Evolutionary conservation across 2,113 vertebrate species (phyloP), one percentile per base, ranked within the genome.

Genomic region (Cavia aperea): DNA sequence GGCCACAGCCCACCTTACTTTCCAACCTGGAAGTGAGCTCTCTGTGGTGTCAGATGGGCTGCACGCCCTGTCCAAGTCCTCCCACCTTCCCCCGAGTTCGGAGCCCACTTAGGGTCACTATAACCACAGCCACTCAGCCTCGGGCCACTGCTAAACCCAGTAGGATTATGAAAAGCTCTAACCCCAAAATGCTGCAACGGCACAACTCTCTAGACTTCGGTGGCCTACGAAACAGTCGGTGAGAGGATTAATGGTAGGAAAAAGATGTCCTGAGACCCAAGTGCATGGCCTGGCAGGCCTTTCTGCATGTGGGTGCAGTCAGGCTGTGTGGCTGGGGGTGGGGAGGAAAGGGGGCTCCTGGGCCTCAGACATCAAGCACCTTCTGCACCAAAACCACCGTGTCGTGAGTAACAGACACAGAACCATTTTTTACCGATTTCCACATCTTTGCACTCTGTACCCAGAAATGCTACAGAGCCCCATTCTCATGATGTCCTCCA

Each of bases 381-480:
- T 90, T 31, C 72, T 0, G 18, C 56, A 60, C 24, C 49, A 54
- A 49, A 81, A 73, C 3, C 7, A 4, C 43, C 21, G 33, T 9
- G 19, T 4, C 9, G 2, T 21, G 63, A 13, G 12, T 62, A n/a
- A 68, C 15, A 58, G 62, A 72, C 36, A 51, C 0, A 49, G 54
- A 46, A 10, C 33, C 15, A 29, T 10, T 72, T 18, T 2, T 31
- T 39, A 51, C 0, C 26, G 65, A 66, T 8, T n/a, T 12, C 4
- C 0, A 7, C 0, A 39, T 15, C 23, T 13, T 36, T 19, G 26
- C 3, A 1, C 4, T 46, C 19, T 0, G 10, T 0, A 1, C 3
- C 83, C 7, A 65, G 11, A 58, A 68, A 56, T 5, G 33, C 1
- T 2, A 33, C 15, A 43, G 13, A 11, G 24, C 2, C 39, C 60